Evolutionary conservation across 2,113 vertebrate species (phyloP).

Genomic region (Mungos mungo): DNA sequence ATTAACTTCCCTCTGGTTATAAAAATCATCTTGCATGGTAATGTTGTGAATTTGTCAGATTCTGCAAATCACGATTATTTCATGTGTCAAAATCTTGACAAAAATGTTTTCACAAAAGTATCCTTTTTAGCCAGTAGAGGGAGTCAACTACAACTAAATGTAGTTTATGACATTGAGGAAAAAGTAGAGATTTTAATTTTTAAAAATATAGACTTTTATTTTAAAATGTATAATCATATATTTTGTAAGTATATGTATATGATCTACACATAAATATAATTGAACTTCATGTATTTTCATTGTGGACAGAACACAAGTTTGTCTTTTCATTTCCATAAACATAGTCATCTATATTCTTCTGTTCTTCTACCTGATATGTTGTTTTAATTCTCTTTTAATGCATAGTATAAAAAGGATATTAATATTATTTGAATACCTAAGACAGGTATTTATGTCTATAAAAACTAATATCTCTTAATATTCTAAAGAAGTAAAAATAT

Average conservation of each 20-base stretch:
- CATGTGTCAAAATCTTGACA: not conserved
- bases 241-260: not conserved
- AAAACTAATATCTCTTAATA: not conserved
- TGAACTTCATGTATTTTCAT: not conserved
- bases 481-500: conserved; percentile 11
- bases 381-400: conserved; percentile 41
- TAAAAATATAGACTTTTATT: not conserved
- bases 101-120: not conserved
- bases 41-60: conserved; percentile 2
- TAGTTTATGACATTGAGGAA: not conserved
- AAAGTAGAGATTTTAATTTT: not conserved
- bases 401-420: not conserved
- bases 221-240: conserved; percentile 21
- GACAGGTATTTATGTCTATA: not conserved
- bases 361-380: not conserved
- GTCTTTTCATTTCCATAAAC: not conserved
- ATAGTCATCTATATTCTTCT: conserved; percentile 9
- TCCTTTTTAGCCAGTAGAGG: conserved; percentile 83
- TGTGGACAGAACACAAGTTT: not conserved
- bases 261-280: not conserved
- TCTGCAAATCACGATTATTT: conserved; percentile 51
- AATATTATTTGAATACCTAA: not conserved
- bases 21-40: not conserved
- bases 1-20: not conserved
- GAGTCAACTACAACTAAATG: conserved; percentile 75